A percentile compares a stretch with the other conserved stretches of the same genome.
Evolutionary conservation across 30 jellyfish, hydroid and myxozoan genomes (phyloP).

Genomic region (Aurelia aurita): DNA sequence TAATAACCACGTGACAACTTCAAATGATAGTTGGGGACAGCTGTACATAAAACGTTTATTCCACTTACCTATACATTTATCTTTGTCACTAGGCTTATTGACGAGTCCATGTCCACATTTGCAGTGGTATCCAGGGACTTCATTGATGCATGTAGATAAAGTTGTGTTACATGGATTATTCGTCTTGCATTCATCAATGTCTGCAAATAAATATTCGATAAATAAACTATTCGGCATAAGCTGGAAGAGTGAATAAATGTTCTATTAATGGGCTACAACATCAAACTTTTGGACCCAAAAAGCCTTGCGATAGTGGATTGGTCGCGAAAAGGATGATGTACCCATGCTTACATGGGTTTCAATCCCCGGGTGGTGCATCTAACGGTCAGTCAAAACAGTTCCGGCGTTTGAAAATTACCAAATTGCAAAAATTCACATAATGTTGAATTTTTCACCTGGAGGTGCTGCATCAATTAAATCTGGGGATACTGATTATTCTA

Average conservation of each 20-base stretch:
- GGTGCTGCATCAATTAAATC: too few relatives aligned
- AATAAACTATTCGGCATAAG: neutral
- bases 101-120: conserved; percentile 38
- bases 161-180: conserved; percentile 41
- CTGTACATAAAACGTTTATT: too few relatives aligned
- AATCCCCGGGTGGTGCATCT: too few relatives aligned
- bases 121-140: conserved; percentile 29
- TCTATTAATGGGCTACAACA: neutral
- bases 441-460: too few relatives aligned
- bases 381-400: too few relatives aligned
- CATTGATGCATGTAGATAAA: conserved; percentile 38
- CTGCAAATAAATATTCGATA: conserved; percentile 1
- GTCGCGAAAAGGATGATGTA: neutral
- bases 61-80: conserved; percentile 48
- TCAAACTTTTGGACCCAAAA: neutral
- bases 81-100: conserved; percentile 39
- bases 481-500: too few relatives aligned
- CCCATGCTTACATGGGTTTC: neutral
- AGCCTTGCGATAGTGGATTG: too few relatives aligned
- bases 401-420: too few relatives aligned
- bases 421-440: too few relatives aligned
- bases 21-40: too few relatives aligned
- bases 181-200: conserved; percentile 39
- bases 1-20: too few relatives aligned
- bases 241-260: neutral